phyloP scores from a whole-genome alignment of 2,888 invertebrate species.

The Drosophila stalkeri region DNA sequence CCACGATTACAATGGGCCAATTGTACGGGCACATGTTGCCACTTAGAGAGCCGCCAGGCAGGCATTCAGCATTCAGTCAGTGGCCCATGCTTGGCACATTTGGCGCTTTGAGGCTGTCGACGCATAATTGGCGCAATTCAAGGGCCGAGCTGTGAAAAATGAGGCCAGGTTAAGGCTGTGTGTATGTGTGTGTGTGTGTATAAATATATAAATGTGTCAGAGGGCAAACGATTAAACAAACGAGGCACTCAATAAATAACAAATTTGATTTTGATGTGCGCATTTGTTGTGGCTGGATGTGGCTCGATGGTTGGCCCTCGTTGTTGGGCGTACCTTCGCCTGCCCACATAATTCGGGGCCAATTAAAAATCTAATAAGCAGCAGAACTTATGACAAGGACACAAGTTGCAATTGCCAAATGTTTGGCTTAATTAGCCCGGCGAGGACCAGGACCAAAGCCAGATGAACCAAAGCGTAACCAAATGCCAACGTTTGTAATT shows the following conservation, averaged over 20 bases:
- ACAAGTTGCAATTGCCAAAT: constrained; percentile 65
- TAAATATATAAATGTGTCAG: constrained; percentile 70
- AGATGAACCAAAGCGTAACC: constrained; percentile 31
- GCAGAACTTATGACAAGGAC: constrained; percentile 56
- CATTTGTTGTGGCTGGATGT: constrained; percentile 56
- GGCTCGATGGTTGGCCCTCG: constrained; percentile 7
- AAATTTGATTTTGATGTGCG: constrained; percentile 69
- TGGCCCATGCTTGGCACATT: background rate
- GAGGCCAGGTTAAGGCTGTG: constrained; percentile 48
- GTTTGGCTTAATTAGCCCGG: constrained; percentile 66
- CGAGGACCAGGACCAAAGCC: constrained; percentile 23
- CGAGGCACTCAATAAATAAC: constrained; percentile 65
- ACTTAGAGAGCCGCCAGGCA: constrained; percentile 29
- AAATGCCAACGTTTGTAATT: constrained; percentile 73
- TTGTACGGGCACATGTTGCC: constrained; percentile 49
- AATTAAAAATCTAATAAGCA: constrained; percentile 71
- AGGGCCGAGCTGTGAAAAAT: constrained; percentile 67
- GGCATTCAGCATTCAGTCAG: background rate
- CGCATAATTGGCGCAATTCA: constrained; percentile 76
- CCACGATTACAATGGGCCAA: constrained; percentile 46
- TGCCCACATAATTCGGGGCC: constrained; percentile 46
- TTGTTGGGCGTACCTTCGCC: background rate
- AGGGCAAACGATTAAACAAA: constrained; percentile 11
- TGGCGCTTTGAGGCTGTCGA: constrained; percentile 66
- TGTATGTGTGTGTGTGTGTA: constrained; percentile 28